Conservation (phyloP, 2,797 vertebrate species). For the Geotrypetes seraphini region DNA sequence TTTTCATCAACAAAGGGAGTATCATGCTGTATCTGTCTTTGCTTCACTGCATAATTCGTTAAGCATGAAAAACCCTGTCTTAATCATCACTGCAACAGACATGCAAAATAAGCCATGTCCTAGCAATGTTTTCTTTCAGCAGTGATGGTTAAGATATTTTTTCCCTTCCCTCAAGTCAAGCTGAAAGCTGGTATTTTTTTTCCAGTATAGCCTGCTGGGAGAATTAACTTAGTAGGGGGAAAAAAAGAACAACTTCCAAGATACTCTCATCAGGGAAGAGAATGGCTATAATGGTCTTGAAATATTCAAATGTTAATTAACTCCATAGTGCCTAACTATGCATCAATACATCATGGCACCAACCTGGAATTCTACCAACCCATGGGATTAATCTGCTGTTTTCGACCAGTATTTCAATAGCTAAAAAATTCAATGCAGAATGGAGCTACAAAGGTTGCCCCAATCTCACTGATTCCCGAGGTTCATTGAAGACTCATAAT, state of each 20-base stretch:
- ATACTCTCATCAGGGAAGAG: not conserved
- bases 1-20: not conserved
- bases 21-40: not conserved
- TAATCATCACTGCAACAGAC: not conserved
- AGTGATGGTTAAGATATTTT: not conserved
- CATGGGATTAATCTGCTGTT: too few species aligned
- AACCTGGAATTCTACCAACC: too few species aligned
- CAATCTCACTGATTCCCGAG: too few species aligned
- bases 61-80: slow-evolving; percentile 3
- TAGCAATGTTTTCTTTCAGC: not conserved
- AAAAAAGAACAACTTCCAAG: too few species aligned
- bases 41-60: not conserved
- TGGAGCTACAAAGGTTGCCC: too few species aligned
- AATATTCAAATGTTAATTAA: slow-evolving; percentile 5
- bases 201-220: slow-evolving; percentile 17
- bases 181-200: slow-evolving; percentile 9
- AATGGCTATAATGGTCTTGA: not conserved
- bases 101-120: not conserved
- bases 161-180: not conserved
- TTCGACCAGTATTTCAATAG: too few species aligned
- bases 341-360: too few species aligned
- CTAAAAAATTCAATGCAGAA: too few species aligned
- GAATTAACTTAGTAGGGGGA: slow-evolving; percentile 7
- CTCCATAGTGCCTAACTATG: too few species aligned
- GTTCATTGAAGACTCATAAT: too few species aligned